Conservation (phyloP, 2,113 vertebrate genomes). For the Hippolais icterina region DNA sequence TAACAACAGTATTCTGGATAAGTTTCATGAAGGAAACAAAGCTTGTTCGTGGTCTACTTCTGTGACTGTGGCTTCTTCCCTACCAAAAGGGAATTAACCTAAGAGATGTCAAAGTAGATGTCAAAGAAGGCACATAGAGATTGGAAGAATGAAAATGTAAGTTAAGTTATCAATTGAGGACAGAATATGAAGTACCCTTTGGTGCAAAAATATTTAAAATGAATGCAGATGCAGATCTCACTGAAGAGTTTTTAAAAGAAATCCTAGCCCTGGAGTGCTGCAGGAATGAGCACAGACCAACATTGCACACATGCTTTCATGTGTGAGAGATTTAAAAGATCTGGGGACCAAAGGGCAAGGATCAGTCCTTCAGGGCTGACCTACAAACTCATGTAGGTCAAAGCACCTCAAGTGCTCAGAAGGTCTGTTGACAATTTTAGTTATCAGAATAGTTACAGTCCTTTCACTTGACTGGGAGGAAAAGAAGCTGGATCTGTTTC, state of each 20-base stretch:
- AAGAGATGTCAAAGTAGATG: background rate
- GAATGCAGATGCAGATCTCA: background rate
- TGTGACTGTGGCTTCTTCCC: background rate
- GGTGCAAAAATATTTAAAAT: background rate
- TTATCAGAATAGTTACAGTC: background rate
- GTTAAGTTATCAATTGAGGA: background rate
- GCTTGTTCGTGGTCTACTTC: background rate
- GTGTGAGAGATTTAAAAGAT: background rate
- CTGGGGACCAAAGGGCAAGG: background rate
- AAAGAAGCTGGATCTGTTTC: background rate
- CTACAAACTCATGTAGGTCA: background rate
- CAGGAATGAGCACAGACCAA: background rate
- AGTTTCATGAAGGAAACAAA: background rate
- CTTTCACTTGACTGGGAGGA: background rate
- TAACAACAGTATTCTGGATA: background rate
- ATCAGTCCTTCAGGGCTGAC: background rate
- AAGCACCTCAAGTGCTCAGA: background rate
- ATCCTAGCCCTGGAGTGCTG: background rate
- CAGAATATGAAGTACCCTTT: background rate
- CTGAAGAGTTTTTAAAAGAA: background rate
- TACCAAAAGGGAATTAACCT: background rate
- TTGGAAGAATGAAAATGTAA: background rate
- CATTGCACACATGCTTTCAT: rapidly evolving
- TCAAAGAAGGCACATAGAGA: background rate
- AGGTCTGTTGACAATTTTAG: background rate